Evolutionary conservation across 2,113 vertebrate genomes (phyloP).

Genomic region (Oxyura jamaicensis): DNA sequence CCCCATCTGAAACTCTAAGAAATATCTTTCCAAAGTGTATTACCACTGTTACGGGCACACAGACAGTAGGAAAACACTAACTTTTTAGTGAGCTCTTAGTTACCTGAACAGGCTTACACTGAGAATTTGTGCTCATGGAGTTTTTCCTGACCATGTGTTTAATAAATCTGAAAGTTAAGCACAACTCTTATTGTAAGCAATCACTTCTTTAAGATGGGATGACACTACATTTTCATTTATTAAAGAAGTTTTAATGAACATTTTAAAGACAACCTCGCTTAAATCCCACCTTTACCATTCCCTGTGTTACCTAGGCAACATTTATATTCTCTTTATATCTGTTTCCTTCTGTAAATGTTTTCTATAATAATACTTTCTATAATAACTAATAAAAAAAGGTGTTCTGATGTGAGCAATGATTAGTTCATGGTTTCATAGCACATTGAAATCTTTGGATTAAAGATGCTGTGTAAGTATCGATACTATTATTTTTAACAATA

Average conservation of each 20-base stretch:
- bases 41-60: constrained; percentile 3
- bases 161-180: not conserved
- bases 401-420: constrained; percentile 3
- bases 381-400: not conserved
- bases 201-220: not conserved
- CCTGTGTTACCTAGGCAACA: constrained; percentile 21
- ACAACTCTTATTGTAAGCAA: not conserved
- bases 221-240: not conserved
- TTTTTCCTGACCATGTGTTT: not conserved
- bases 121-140: not conserved
- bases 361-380: not conserved
- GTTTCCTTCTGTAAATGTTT: constrained; percentile 29
- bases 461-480: not conserved
- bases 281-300: constrained; percentile 30
- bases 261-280: not conserved
- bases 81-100: not conserved
- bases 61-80: not conserved
- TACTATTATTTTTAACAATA: not conserved
- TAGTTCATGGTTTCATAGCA: not conserved
- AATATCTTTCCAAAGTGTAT: constrained; percentile 15
- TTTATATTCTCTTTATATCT: constrained; percentile 7
- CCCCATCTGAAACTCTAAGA: constrained; percentile 13
- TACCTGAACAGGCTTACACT: not conserved
- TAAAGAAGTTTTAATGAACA: not conserved
- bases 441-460: not conserved